Evolutionary conservation across 1,140 invertebrate species (phyloP).

Genomic region (Sycobia sp.): DNA sequence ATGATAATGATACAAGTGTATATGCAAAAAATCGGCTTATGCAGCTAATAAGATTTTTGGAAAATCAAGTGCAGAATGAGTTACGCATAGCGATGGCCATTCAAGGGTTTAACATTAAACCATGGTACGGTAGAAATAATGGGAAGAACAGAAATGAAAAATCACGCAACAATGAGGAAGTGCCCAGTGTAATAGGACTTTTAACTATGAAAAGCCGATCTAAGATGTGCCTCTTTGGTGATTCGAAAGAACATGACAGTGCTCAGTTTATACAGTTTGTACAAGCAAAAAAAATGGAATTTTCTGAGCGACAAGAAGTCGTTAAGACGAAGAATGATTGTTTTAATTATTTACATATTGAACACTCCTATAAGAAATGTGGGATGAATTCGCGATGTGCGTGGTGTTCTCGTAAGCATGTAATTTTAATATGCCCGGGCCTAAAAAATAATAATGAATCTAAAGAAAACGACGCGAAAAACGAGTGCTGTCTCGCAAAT

Average conservation of each 20-base stretch:
- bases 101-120: slow-evolving; percentile 19
- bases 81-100: slow-evolving; percentile 39
- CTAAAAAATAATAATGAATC: too few species aligned
- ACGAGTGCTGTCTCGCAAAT: too few species aligned
- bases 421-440: too few species aligned
- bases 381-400: too few species aligned
- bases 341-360: too few species aligned
- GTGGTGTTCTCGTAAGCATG: too few species aligned
- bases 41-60: slow-evolving; percentile 41
- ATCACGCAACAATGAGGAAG: neutral
- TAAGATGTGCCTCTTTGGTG: slow-evolving; percentile 32
- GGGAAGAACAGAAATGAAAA: neutral
- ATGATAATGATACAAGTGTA: neutral
- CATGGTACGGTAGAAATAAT: neutral
- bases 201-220: slow-evolving; percentile 14
- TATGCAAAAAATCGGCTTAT: slow-evolving; percentile 34
- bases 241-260: slow-evolving; percentile 6
- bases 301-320: slow-evolving; percentile 13
- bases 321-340: slow-evolving; percentile 11
- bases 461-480: too few species aligned
- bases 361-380: too few species aligned
- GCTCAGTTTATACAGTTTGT: slow-evolving; percentile 16
- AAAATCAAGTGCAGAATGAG: slow-evolving; percentile 40
- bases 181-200: slow-evolving; percentile 24
- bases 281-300: slow-evolving; percentile 20